Evolutionary conservation across 2,113 vertebrate genomes (phyloP).

Genomic region (Acinonyx jubatus): DNA sequence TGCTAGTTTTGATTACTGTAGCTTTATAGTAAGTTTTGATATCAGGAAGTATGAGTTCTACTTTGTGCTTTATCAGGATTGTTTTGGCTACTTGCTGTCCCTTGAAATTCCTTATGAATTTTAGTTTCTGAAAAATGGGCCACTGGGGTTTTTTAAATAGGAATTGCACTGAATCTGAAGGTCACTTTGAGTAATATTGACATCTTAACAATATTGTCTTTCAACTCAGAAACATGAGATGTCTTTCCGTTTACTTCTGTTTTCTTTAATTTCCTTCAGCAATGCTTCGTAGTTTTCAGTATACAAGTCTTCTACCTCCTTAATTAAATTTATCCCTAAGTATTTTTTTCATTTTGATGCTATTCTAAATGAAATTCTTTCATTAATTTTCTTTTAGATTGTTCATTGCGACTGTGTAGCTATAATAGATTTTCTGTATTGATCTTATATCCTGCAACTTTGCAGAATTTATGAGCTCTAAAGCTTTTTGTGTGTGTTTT

Average conservation of each 20-base stretch:
- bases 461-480: background rate
- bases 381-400: background rate
- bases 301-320: background rate
- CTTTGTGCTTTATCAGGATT: background rate
- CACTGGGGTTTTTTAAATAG: background rate
- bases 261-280: background rate
- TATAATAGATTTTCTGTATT: background rate
- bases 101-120: conserved; percentile 12
- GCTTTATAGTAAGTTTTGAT: background rate
- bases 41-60: background rate
- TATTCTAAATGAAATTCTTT: background rate
- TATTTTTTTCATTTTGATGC: background rate
- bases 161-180: background rate
- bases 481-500: background rate
- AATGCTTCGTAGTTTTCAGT: background rate
- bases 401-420: background rate
- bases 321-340: conserved; percentile 17
- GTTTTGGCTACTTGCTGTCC: background rate
- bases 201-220: background rate
- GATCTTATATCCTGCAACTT: background rate
- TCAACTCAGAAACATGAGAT: background rate
- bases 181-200: background rate
- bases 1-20: background rate
- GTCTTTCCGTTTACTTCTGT: background rate
- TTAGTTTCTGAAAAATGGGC: background rate